Base-by-base conservation (phyloP, 2,888 invertebrate genomes). In the Gari tellinella region DNA sequence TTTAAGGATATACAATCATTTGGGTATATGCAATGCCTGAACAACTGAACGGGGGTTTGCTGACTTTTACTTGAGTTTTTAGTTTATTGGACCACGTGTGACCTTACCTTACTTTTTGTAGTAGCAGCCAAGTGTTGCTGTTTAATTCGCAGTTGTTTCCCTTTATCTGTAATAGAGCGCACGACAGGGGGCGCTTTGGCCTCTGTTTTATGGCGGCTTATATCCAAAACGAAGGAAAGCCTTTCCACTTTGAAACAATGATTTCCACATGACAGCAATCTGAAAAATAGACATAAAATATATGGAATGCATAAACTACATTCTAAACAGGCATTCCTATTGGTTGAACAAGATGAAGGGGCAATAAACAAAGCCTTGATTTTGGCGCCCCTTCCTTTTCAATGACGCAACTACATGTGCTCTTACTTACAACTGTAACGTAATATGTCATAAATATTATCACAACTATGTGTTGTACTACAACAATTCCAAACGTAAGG, bases 221-320 rank as follows among this genome's bases (percentile, higher is more conserved):
- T 52, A 65, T 65, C 51, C 65, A 61, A 56, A 38, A 19, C 43
- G 51, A 49, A 65, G 61, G 55, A 43, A 56, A 51, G 41, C 46
- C n/a, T 56, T 65, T 23, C 23, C 25, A 17, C 56, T 64, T 41
- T 19, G 17, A 38, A 40, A 12, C 45, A 68, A 68, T 49, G 49
- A 51, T 41, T 61, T 52, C 73, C 73, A 73, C 56, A 68, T 73
- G 73, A 53, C 60, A 38, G 19, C 38, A 26, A 45, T 51, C 64
- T 70, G 68, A 45, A 68, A 62, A 55, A 56, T 49, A 43, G 26
- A 68, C 60, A 68, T 65, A 68, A 68, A 68, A 62, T 49, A 15
- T 41, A 45, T 52, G 55, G 62, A 43, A 62, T 48, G 55, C 62
- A 68, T 62, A 68, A 61, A 61, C 48, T 49, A 17, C 45, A 57